phyloP scores from a whole-genome alignment of 2,113 vertebrate genomes.

The Leptocoma aspasia region DNA sequence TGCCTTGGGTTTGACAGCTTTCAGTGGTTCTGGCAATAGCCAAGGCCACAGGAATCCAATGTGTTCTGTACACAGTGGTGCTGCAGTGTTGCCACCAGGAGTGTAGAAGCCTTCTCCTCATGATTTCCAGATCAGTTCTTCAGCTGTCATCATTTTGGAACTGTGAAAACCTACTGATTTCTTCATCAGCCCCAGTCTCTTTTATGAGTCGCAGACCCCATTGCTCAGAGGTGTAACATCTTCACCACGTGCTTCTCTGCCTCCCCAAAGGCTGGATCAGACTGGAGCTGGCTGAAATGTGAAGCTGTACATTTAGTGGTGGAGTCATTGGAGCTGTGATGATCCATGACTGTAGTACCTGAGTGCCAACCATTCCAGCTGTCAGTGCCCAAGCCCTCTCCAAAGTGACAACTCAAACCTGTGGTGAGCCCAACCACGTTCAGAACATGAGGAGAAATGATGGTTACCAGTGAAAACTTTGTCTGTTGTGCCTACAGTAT shows the following conservation, averaged over 20 bases:
- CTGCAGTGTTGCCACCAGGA: rapidly evolving
- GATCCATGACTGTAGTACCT: rapidly evolving
- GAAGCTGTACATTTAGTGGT: background rate
- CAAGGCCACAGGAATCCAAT: background rate
- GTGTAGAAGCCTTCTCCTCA: background rate
- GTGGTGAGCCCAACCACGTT: background rate
- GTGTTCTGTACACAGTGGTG: background rate
- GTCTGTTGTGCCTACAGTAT: background rate
- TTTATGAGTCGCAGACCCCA: background rate
- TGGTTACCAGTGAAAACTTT: background rate
- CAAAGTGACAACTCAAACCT: background rate
- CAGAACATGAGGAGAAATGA: background rate
- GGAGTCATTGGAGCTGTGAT: background rate
- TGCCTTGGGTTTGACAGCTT: background rate
- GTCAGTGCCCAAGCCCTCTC: background rate
- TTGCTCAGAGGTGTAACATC: background rate
- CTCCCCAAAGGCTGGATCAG: background rate
- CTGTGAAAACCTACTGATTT: background rate
- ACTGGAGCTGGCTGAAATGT: background rate
- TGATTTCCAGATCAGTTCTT: background rate
- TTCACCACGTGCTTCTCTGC: background rate
- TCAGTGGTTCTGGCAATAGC: background rate
- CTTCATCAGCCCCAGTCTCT: background rate
- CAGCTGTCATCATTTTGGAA: background rate
- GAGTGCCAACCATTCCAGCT: background rate